A percentile compares a stretch with the other conserved stretches of the same genome.
These are phyloP conservation scores for Accipiter virgatus DNA, from an alignment of 2,113 vertebrate species.

Conservation along the genomic window DNA sequence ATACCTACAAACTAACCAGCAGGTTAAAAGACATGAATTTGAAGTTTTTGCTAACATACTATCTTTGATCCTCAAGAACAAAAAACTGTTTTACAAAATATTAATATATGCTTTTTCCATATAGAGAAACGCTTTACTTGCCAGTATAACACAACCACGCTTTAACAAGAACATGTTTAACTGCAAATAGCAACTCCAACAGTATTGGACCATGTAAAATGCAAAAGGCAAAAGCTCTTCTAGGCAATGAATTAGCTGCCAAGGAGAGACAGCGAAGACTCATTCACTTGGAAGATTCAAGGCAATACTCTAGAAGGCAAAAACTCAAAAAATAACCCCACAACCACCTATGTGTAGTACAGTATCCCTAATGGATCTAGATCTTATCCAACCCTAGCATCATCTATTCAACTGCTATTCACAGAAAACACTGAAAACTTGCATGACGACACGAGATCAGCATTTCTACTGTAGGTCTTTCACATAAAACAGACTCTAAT, in stretches of 20 bases:
- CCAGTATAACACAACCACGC: background rate
- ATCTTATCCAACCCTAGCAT: background rate
- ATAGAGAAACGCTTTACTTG: background rate
- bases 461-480: background rate
- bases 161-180: background rate
- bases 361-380: no score
- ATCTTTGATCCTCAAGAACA: conserved; percentile 16
- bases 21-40: background rate
- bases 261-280: background rate
- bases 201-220: background rate
- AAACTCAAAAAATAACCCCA: background rate
- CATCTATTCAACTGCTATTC: background rate
- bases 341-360: fast-evolving
- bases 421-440: background rate
- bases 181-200: background rate
- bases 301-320: background rate
- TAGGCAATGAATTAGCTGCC: background rate
- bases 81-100: background rate
- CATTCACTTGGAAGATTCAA: background rate
- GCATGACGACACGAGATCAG: background rate
- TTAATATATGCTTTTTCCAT: background rate
- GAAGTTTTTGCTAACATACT: background rate
- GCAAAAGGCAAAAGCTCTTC: background rate
- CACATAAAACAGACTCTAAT: background rate
- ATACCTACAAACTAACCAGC: background rate